These are phyloP conservation scores for Congeria kusceri DNA, from an alignment of 2,888 invertebrate species.

Conservation along the genomic window DNA sequence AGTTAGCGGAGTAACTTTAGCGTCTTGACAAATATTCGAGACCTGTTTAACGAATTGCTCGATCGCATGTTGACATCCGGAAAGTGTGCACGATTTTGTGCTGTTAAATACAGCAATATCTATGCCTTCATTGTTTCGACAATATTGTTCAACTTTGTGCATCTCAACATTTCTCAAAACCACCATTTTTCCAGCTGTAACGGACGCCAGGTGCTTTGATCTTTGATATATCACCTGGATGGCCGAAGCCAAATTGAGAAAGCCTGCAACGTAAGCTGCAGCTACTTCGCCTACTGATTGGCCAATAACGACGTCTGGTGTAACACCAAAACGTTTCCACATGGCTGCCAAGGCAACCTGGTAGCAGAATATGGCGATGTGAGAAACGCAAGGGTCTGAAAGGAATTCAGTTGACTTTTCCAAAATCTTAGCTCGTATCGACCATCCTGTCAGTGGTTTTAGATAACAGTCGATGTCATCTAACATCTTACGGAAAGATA, in stretches of 20 bases:
- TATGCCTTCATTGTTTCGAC: constrained; percentile 30
- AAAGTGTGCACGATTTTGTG: constrained; percentile 66
- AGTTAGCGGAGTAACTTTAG: constrained; percentile 29
- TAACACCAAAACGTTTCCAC: constrained; percentile 64
- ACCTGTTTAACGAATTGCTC: constrained; percentile 32
- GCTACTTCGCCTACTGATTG: constrained; percentile 77
- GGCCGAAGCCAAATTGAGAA: constrained; percentile 61
- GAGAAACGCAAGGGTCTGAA: constrained; percentile 64
- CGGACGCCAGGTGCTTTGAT: constrained; percentile 55
- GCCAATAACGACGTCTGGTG: constrained; percentile 66
- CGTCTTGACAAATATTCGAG: constrained; percentile 21
- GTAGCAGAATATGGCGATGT: constrained; percentile 72
- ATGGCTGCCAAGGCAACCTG: constrained; percentile 65
- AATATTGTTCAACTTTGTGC: constrained; percentile 45
- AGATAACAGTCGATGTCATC: constrained; percentile 50
- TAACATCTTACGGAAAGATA: constrained; percentile 51
- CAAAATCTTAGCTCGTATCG: constrained; percentile 29
- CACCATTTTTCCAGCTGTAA: constrained; percentile 65
- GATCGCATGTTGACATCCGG: constrained; percentile 60
- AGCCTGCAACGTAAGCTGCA: constrained; percentile 67
- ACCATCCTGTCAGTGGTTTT: constrained; percentile 35
- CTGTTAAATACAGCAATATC: constrained; percentile 68
- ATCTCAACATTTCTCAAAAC: constrained; percentile 59
- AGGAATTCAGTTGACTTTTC: constrained; percentile 26
- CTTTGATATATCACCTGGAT: constrained; percentile 70